Evolutionary conservation across 2,797 vertebrate genomes (phyloP), one percentile per base, ranked within the genome.

Genomic region (Coccyzus lansbergi): DNA sequence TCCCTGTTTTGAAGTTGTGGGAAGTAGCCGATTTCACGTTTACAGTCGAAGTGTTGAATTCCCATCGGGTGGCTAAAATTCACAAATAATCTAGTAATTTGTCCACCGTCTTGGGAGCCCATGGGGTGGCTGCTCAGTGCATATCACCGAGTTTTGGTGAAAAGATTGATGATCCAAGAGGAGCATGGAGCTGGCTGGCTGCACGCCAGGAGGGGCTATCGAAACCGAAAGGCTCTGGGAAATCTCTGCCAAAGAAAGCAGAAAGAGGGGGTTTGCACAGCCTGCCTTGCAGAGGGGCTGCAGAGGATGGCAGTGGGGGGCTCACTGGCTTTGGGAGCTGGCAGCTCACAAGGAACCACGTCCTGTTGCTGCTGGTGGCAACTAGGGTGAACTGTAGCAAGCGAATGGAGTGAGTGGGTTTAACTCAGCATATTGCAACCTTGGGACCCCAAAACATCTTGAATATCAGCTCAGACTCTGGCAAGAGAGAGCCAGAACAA

Each of bases 81-180:
- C 93, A 94, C 95, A 94, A 96, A 96, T 97, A 96, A 97, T 95
- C 95, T 92, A 97, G 93, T 93, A 82, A 96, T 97, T 96, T 96
- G 95, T 96, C 72, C 52, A 12, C 93, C 94, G 95, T 78, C 95
- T 88, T 4, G 59, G 91, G 78, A 94, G 79, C 91, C 94, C 26
- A 0, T 42, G 72, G 92, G 91, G 88, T 83, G 18, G 2, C 72
- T 84, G 88, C 83, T 95, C 79, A 56, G 86, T 58, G 90, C 75
- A 44, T 82, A 93, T 95, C 94, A 90, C 94, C 12, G 9, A 40
- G 17, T 83, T 94, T 90, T 91, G 93, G 93, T 91, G 70, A 88
- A 85, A 92, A 95, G 96, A 97, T 91, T 95, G 96, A 97, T 96
- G 95, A 92, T 93, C 52, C 81, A 84, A 80, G 71, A 92, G 70